phyloP scores from a whole-genome alignment of 2,797 vertebrate species.

The Masticophis lateralis region DNA sequence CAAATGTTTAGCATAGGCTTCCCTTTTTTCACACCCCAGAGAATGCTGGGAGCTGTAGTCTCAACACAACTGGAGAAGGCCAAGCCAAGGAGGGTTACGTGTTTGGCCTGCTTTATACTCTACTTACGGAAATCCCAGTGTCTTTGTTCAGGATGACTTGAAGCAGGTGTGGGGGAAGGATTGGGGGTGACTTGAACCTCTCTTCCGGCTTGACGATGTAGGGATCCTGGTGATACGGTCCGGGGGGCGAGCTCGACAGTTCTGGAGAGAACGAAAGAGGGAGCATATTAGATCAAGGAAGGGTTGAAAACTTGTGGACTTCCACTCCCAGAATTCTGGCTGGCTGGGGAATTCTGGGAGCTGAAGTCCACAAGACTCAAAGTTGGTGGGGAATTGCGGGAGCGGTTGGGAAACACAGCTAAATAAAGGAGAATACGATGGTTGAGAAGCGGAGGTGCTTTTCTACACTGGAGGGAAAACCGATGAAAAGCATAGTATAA shows the following conservation, averaged over 20 bases:
- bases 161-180: constrained; percentile 92
- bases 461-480: too few relatives aligned
- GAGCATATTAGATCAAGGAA: background rate
- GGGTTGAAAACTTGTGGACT: background rate
- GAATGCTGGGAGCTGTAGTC: background rate
- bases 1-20: background rate
- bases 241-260: constrained; percentile 92
- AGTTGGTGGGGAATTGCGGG: too few relatives aligned
- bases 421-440: too few relatives aligned
- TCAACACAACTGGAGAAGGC: background rate
- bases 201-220: constrained; percentile 86
- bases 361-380: too few relatives aligned
- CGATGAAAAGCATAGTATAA: too few relatives aligned
- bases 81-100: background rate
- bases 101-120: background rate
- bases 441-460: too few relatives aligned
- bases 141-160: constrained; percentile 99
- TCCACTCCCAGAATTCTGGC: background rate
- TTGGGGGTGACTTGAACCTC: constrained; percentile 86
- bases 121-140: constrained; percentile 92
- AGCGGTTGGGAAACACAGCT: too few relatives aligned
- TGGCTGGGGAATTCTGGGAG: background rate
- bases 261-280: constrained; percentile 71
- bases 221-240: constrained; percentile 92
- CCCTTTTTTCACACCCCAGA: background rate